These are phyloP conservation scores for Oceanodroma leucorhoa DNA, from an alignment of 2,797 vertebrate genomes.

Conservation along the genomic window DNA sequence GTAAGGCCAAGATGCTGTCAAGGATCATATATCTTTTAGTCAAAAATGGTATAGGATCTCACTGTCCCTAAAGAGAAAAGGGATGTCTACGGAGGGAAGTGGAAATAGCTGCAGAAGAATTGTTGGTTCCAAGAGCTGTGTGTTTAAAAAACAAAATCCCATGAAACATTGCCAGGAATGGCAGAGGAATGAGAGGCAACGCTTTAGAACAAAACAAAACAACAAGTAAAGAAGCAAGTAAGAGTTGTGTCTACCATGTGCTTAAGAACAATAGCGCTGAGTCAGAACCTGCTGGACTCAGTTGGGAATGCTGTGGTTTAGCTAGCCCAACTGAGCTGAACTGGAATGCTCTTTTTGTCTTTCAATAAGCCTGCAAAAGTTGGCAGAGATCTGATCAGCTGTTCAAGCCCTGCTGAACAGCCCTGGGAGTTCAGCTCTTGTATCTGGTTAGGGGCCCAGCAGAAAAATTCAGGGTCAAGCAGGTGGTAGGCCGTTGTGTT, in stretches of 20 bases:
- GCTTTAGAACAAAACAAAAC: constrained; percentile 1
- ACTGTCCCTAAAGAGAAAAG: neutral
- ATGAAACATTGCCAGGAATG: neutral
- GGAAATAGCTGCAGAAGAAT: neutral
- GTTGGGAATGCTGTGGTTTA: constrained; percentile 36
- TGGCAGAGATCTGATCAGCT: constrained; percentile 46
- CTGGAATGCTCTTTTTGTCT: constrained; percentile 40
- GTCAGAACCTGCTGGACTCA: constrained; percentile 39
- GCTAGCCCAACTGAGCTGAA: constrained; percentile 7
- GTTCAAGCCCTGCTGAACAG: neutral
- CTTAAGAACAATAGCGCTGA: neutral
- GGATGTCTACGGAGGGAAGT: neutral
- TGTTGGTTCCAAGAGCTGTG: neutral
- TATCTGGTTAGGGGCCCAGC: neutral
- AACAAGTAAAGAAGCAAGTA: neutral
- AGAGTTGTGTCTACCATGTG: constrained; percentile 15
- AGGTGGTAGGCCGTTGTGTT: neutral
- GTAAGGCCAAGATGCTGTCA: neutral
- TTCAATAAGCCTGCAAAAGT: neutral
- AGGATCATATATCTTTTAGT: neutral
- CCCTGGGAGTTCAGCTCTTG: neutral
- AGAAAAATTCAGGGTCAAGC: neutral
- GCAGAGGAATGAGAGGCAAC: neutral
- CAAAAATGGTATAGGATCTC: neutral
- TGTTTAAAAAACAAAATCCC: constrained; percentile 2